Evolutionary conservation across 2,113 vertebrate genomes (phyloP).

Genomic region (Melanerpes formicivorus): DNA sequence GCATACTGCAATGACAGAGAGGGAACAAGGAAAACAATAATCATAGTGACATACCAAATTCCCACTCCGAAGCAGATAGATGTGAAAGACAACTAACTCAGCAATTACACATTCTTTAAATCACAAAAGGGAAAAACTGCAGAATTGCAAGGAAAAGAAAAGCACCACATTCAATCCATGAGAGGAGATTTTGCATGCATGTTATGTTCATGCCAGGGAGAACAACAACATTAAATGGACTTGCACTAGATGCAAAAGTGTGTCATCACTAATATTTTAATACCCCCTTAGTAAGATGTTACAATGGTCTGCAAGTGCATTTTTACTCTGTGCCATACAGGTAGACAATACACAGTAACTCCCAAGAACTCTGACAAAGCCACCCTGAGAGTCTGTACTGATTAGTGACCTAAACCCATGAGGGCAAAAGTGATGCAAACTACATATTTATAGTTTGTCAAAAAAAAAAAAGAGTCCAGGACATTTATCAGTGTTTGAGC

Average conservation of each 20-base stretch:
- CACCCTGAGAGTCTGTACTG: not conserved
- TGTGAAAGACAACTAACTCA: not conserved
- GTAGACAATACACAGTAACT: not conserved
- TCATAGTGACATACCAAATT: not conserved
- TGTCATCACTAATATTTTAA: not conserved
- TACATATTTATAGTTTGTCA: not conserved
- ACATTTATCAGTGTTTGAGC: not conserved
- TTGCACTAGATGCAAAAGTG: not conserved
- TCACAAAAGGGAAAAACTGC: not conserved
- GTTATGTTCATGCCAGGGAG: not conserved
- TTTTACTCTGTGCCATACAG: not conserved
- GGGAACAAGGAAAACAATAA: constrained; percentile 1
- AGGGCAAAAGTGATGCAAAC: not conserved
- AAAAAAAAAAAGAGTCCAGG: not conserved
- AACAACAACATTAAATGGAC: not conserved
- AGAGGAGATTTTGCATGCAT: not conserved
- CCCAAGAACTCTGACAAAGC: rapidly evolving
- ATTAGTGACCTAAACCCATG: not conserved
- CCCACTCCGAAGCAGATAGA: not conserved
- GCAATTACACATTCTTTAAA: constrained; percentile 24
- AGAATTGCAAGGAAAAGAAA: not conserved
- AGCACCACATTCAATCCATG: not conserved
- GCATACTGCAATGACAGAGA: not conserved
- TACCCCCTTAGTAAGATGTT: not conserved
- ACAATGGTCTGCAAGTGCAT: rapidly evolving